A percentile compares a stretch with the other conserved stretches of the same genome.
phyloP scores from a whole-genome alignment of 2,113 vertebrate genomes.

The Heterochromis multidens region DNA sequence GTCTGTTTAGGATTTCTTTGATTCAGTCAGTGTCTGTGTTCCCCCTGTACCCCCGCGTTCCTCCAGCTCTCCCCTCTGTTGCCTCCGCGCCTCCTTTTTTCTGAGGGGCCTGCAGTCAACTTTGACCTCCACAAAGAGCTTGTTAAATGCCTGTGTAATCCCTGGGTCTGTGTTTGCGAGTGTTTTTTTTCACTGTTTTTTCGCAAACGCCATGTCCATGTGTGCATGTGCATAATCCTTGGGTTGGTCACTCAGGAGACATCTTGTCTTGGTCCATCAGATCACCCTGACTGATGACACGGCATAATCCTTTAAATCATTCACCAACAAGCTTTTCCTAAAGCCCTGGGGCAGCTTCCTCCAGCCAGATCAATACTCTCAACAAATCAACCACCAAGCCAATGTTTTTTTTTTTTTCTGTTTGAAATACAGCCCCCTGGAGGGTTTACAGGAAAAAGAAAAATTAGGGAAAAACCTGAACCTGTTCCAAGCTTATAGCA shows the following conservation, averaged over 20 bases:
- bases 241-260: conserved; percentile 22
- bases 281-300: conserved; percentile 45
- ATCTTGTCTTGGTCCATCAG: conserved; percentile 31
- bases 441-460: conserved; percentile 1
- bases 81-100: conserved; percentile 8
- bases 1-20: conserved; percentile 41
- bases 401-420: background rate
- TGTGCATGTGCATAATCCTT: background rate
- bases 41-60: conserved; percentile 28
- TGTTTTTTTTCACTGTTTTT: conserved; percentile 34
- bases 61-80: conserved; percentile 23
- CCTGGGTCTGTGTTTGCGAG: conserved; percentile 42
- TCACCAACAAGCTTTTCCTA: conserved; percentile 9
- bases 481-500: background rate
- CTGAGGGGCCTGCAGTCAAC: conserved; percentile 59
- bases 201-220: background rate
- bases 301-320: background rate
- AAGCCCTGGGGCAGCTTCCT: background rate
- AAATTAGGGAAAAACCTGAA: background rate
- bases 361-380: background rate
- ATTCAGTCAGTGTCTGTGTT: background rate
- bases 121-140: conserved; percentile 67
- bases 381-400: background rate
- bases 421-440: background rate
- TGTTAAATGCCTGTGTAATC: conserved; percentile 71